Base-by-base conservation (phyloP, 2,888 invertebrate genomes). In the Ormyrus rosae region DNA sequence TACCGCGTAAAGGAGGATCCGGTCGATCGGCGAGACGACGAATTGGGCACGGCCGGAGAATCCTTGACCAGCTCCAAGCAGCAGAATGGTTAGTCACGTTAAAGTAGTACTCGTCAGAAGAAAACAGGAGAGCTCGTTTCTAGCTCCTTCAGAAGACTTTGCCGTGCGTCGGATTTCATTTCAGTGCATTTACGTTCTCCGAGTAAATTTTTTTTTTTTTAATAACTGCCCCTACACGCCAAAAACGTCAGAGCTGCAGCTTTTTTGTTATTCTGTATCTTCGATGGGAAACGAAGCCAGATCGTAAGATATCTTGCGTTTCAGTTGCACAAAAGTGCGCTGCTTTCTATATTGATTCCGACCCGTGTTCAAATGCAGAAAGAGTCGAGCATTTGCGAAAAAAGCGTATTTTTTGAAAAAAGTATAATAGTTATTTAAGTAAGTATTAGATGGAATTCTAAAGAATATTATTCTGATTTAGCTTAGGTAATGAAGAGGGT, bases 1-100 rank as follows among this genome's bases (percentile, higher is more conserved):
- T 92, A 93, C 68, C 94, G 92, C 83, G 92, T 94, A 4, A 91
- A 91, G 80, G 91, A 92, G 67, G 84, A 85, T 0, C 83, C 85
- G 10, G 69, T 78, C 9, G 77, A 84, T 60, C 75, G 83, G 56
- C 58, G 48, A 45, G 83, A 85, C 34, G 75, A 81, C n/a, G 80
- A 82, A 45, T 56, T 80, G 10, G 81, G 68, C 9, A 61, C 74
- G 13, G 75, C 80, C 46, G 84, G 84, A 68, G 83, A 86, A 60
- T 68, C 84, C 4, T 71, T 85, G 61, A 84, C 84, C 48, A 86
- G 87, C 83, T 81, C 86, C 46, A 85, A 85, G 81, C 86, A 86
- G 84, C 87, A 87, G 84, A 90, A 88, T 85, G 91, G 91, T 91
- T 85, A 86, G 89, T 89, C 56, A 58, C 67, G 51, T 60, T 34